Evolutionary conservation across 1,140 invertebrate genomes (phyloP).

Genomic region (Frieseomelitta varia): DNA sequence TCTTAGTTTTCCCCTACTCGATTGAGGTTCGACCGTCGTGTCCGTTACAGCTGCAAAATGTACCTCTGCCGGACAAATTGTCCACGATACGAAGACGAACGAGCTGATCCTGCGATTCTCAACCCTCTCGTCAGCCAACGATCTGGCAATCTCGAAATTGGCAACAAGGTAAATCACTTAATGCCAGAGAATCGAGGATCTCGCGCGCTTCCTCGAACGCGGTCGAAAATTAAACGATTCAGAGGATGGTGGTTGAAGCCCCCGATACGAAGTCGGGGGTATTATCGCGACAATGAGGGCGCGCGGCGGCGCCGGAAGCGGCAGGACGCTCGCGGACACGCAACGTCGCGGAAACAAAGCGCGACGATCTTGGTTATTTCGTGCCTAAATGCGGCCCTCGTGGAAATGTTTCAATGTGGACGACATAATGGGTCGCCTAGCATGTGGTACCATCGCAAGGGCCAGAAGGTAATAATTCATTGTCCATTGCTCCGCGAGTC

Average conservation of each 20-base stretch:
- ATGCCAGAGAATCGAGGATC: neutral
- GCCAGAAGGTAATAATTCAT: slow-evolving; percentile 75
- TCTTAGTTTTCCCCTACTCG: too few species aligned
- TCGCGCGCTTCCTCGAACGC: neutral
- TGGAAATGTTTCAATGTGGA: slow-evolving; percentile 67
- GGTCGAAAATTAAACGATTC: slow-evolving; percentile 32
- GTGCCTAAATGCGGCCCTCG: slow-evolving; percentile 56
- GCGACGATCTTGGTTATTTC: slow-evolving; percentile 68
- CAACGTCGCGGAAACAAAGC: slow-evolving; percentile 63
- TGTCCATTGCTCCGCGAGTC: slow-evolving; percentile 71
- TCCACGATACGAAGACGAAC: neutral
- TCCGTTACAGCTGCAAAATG: neutral
- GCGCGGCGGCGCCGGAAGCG: slow-evolving; percentile 49
- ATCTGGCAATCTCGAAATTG: neutral
- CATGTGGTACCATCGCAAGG: slow-evolving; percentile 66
- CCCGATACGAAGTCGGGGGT: slow-evolving; percentile 50
- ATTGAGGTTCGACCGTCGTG: too few species aligned
- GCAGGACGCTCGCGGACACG: slow-evolving; percentile 48
- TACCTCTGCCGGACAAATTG: neutral
- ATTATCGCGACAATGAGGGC: slow-evolving; percentile 66
- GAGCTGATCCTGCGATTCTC: neutral
- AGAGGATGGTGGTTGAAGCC: neutral
- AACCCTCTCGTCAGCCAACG: neutral
- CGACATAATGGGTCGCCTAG: slow-evolving; percentile 68
- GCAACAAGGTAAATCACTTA: slow-evolving; percentile 30